phyloP scores from a whole-genome alignment of 2,113 vertebrate genomes.

The Natator depressus region DNA sequence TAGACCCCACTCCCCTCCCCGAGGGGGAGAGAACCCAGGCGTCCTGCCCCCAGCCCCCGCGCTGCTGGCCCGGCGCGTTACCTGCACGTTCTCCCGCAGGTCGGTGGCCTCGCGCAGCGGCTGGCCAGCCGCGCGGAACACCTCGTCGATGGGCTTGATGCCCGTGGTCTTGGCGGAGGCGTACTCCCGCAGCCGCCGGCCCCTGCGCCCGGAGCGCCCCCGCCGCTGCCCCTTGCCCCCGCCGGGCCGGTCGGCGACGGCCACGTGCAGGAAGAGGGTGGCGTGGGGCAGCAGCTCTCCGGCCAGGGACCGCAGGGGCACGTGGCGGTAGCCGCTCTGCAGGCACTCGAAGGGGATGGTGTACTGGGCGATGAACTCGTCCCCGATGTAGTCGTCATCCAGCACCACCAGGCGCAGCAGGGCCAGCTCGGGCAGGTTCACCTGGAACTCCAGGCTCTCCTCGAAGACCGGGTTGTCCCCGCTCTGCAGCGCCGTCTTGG shows the following conservation, averaged over 20 bases:
- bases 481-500: conserved; percentile 91
- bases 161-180: conserved; percentile 90
- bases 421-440: conserved; percentile 91
- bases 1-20: rapidly evolving
- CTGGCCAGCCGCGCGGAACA: conserved; percentile 90
- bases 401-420: conserved; percentile 91
- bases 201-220: conserved; percentile 88
- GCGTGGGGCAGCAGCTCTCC: conserved; percentile 90
- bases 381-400: conserved; percentile 93
- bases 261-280: conserved; percentile 90
- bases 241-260: conserved; percentile 90
- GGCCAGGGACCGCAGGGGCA: conserved; percentile 88
- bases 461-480: conserved; percentile 93
- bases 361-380: conserved; percentile 95
- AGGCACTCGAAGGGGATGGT: conserved; percentile 94
- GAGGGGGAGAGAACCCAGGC: background rate
- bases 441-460: conserved; percentile 94
- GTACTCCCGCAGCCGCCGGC: conserved; percentile 88
- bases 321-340: conserved; percentile 90
- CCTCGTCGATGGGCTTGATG: conserved; percentile 92
- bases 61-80: background rate
- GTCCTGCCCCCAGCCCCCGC: background rate
- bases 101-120: conserved; percentile 92
- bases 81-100: conserved; percentile 93
- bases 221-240: conserved; percentile 90